Conservation (phyloP, 2,113 vertebrate species). For the Dipodomys spectabilis region DNA sequence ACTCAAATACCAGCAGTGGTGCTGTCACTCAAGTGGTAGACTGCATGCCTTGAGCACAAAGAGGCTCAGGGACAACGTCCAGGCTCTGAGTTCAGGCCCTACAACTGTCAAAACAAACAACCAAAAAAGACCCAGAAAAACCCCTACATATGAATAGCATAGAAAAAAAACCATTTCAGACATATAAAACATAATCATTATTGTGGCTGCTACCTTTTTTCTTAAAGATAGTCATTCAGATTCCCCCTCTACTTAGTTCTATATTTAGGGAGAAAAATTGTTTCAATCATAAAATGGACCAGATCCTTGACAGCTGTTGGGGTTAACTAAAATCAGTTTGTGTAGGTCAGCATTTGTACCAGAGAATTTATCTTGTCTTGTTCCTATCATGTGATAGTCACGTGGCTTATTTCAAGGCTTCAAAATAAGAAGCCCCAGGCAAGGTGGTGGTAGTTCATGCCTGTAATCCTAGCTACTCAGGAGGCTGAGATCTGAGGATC, state of each 20-base stretch:
- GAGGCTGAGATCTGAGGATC: no score
- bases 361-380: neutral
- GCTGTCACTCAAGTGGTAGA: no score
- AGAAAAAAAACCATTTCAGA: conserved; percentile 14
- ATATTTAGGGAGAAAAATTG: neutral
- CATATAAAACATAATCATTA: neutral
- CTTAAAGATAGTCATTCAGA: neutral
- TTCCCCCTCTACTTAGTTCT: conserved; percentile 18
- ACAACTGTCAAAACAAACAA: no score
- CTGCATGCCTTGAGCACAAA: no score
- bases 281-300: conserved; percentile 34
- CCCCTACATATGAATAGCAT: neutral
- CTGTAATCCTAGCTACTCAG: no score
- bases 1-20: no score
- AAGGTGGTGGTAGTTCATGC: no score
- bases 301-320: neutral
- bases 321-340: conserved; percentile 10
- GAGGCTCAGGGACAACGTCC: no score
- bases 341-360: neutral
- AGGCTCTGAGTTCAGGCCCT: no score
- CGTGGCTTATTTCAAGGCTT: neutral
- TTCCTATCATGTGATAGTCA: neutral
- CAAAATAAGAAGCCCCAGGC: neutral
- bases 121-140: no score
- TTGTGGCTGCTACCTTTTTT: neutral